Evolutionary conservation across 2,797 vertebrate species (phyloP).

Genomic region (Alcedo quadribrachys): DNA sequence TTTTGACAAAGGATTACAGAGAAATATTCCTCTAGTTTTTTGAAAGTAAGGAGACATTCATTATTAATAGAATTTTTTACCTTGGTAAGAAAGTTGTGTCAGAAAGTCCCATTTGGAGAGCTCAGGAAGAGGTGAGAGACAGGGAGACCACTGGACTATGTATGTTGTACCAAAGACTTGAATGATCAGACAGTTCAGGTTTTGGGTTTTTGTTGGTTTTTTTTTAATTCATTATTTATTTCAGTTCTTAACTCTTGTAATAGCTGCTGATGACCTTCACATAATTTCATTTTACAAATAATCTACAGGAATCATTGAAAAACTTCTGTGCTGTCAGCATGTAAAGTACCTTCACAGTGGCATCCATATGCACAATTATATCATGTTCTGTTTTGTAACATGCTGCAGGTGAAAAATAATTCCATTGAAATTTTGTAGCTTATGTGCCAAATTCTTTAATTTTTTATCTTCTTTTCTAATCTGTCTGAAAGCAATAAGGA

Average conservation of each 20-base stretch:
- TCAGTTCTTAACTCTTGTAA: neutral
- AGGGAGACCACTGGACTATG: neutral
- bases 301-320: neutral
- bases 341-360: neutral
- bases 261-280: neutral
- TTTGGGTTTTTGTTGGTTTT: too few species aligned
- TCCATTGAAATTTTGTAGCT: neutral
- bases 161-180: neutral
- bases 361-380: neutral
- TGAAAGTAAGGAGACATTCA: conserved; percentile 39
- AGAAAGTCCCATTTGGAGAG: neutral
- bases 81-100: neutral
- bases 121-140: neutral
- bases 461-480: neutral
- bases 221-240: conserved; percentile 21
- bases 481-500: neutral
- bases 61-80: conserved; percentile 47
- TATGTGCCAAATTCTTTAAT: neutral
- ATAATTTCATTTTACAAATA: neutral
- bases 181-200: neutral
- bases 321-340: neutral
- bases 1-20: conserved; percentile 62
- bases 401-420: neutral
- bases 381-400: neutral
- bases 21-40: conserved; percentile 53